These are phyloP conservation scores for Xerus rutilus DNA, from an alignment of 2,797 vertebrate genomes.

Conservation along the genomic window DNA sequence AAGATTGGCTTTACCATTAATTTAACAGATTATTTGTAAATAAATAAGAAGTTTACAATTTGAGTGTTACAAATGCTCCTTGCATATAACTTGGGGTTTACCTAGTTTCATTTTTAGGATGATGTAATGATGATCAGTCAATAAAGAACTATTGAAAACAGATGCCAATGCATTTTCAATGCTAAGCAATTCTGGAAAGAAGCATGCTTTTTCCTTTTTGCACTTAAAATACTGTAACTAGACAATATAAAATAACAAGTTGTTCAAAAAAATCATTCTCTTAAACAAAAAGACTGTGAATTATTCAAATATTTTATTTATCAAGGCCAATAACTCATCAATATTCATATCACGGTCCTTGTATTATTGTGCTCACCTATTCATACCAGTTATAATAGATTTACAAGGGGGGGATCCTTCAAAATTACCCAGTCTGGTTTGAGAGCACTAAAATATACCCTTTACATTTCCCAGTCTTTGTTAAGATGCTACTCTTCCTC, in stretches of 20 bases:
- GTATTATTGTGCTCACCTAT: not conserved
- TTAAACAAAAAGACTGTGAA: not conserved
- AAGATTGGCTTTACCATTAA: not conserved
- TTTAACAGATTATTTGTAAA: constrained; percentile 19
- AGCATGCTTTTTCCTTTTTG: constrained; percentile 11
- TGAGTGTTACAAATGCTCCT: not conserved
- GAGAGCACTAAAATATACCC: not conserved
- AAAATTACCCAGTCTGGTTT: not conserved
- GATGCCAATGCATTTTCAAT: not conserved
- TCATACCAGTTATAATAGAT: not conserved
- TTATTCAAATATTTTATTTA: constrained; percentile 9
- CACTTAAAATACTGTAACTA: constrained; percentile 3
- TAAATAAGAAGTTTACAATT: constrained; percentile 2
- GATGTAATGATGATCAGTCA: not conserved
- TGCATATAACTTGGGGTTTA: not conserved
- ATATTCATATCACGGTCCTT: not conserved
- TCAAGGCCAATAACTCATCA: not conserved
- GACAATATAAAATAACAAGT: not conserved
- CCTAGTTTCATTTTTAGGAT: constrained; percentile 13
- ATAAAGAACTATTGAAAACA: constrained; percentile 48
- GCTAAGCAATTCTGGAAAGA: not conserved
- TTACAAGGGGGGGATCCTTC: not conserved
- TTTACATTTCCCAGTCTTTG: not conserved
- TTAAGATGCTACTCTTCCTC: not conserved
- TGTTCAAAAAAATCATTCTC: constrained; percentile 25